phyloP scores from a whole-genome alignment of 2,888 invertebrate species.

The Charanyca ferruginea region DNA sequence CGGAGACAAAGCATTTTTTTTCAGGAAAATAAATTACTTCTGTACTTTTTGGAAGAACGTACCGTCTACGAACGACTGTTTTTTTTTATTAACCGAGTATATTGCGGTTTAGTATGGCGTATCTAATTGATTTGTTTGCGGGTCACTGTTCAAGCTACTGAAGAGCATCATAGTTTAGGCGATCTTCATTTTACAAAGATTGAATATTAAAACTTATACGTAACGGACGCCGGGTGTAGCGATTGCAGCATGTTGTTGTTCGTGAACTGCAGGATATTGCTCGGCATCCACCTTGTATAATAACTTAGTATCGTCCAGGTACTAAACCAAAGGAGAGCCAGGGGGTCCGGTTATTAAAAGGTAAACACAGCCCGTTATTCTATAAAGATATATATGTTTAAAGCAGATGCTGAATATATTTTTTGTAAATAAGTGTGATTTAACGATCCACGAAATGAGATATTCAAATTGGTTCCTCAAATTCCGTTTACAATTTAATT shows the following conservation, averaged over 20 bases:
- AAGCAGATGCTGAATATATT: conserved; percentile 15
- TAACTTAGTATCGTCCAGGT: conserved; percentile 26
- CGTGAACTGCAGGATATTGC: conserved; percentile 29
- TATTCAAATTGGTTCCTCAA: conserved; percentile 32
- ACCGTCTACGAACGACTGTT: conserved; percentile 20
- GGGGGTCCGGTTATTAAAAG: conserved; percentile 38
- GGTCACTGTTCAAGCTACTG: not conserved
- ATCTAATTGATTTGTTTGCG: conserved; percentile 23
- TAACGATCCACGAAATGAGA: conserved; percentile 2
- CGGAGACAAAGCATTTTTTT: conserved; percentile 45
- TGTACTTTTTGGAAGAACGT: conserved; percentile 23
- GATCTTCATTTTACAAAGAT: not conserved
- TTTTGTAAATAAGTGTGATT: not conserved
- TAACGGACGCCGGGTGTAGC: not conserved
- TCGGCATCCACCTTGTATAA: conserved; percentile 14
- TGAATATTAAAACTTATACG: conserved; percentile 10
- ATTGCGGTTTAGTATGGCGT: not conserved
- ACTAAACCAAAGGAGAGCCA: conserved; percentile 24
- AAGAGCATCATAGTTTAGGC: not conserved
- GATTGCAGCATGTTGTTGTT: conserved; percentile 19
- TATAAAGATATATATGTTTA: conserved; percentile 5
- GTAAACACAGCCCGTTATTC: not conserved
- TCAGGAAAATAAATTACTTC: conserved; percentile 32
- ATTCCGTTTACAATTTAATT: conserved; percentile 30
- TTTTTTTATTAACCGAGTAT: conserved; percentile 37